These are phyloP conservation scores for Masticophis lateralis DNA, from an alignment of 2,797 vertebrate species.

Conservation along the genomic window DNA sequence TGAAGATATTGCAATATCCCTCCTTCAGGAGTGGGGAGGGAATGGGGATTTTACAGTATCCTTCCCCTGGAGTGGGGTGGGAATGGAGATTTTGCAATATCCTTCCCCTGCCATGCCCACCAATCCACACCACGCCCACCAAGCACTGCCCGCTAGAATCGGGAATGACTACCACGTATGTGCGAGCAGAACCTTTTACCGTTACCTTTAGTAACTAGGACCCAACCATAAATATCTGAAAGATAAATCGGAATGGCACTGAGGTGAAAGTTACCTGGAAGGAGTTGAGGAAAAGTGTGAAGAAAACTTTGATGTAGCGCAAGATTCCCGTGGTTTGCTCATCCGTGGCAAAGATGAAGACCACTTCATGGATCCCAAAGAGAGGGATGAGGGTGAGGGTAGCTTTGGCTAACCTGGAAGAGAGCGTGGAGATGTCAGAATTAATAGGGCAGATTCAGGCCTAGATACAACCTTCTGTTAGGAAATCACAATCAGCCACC, in stretches of 20 bases:
- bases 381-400: conserved; percentile 83
- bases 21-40: too few species aligned
- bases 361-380: conserved; percentile 80
- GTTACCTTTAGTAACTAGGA: neutral
- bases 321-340: conserved; percentile 79
- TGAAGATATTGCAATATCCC: too few species aligned
- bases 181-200: too few species aligned
- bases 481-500: too few species aligned
- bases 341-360: conserved; percentile 82
- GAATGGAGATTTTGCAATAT: too few species aligned
- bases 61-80: too few species aligned
- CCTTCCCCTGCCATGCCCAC: too few species aligned
- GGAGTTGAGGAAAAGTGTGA: conserved; percentile 82
- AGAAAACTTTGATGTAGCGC: conserved; percentile 80
- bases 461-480: too few species aligned
- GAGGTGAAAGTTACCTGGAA: conserved; percentile 73
- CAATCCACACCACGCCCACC: too few species aligned
- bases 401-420: conserved; percentile 78
- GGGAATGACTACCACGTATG: too few species aligned
- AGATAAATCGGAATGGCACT: neutral
- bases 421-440: accelerated
- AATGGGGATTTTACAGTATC: too few species aligned
- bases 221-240: neutral
- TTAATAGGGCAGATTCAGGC: neutral
- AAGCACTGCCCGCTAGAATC: too few species aligned